Conservation (phyloP, 2,888 invertebrate species). For the Mellilla xanthometata region DNA sequence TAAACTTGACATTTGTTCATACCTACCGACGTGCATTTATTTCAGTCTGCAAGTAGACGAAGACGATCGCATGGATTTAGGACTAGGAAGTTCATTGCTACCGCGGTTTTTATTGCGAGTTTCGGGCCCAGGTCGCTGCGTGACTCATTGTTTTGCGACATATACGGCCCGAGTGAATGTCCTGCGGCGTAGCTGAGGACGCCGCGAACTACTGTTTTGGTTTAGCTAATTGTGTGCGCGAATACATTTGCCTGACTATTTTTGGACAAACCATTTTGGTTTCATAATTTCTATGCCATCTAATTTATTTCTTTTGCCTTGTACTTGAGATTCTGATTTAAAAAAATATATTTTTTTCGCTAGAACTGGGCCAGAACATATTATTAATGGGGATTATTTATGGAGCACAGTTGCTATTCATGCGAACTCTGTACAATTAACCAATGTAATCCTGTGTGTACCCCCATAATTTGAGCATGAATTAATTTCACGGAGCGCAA, state of each 20-base stretch:
- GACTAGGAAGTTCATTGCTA: slow-evolving; percentile 71
- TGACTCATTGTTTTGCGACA: slow-evolving; percentile 51
- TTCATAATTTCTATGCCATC: not conserved
- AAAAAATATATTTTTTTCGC: no score
- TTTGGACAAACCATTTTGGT: not conserved
- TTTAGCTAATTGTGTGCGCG: slow-evolving; percentile 10
- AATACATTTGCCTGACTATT: slow-evolving; percentile 3
- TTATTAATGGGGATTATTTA: no score
- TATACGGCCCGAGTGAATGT: slow-evolving; percentile 29
- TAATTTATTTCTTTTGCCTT: no score
- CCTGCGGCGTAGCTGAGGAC: slow-evolving; percentile 37
- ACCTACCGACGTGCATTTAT: no score
- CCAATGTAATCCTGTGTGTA: no score
- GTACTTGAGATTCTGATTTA: no score
- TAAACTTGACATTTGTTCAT: no score
- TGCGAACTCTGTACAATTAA: no score
- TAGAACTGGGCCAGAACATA: no score
- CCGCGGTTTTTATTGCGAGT: slow-evolving; percentile 55
- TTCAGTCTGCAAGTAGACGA: no score
- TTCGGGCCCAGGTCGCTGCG: slow-evolving; percentile 52
- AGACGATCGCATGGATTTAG: slow-evolving; percentile 39
- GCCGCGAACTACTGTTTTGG: slow-evolving; percentile 9
- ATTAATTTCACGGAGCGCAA: slow-evolving; percentile 4
- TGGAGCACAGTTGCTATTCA: no score
- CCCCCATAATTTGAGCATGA: no score